Conservation (phyloP, 2,888 invertebrate genomes). For the Julus scanicus region DNA sequence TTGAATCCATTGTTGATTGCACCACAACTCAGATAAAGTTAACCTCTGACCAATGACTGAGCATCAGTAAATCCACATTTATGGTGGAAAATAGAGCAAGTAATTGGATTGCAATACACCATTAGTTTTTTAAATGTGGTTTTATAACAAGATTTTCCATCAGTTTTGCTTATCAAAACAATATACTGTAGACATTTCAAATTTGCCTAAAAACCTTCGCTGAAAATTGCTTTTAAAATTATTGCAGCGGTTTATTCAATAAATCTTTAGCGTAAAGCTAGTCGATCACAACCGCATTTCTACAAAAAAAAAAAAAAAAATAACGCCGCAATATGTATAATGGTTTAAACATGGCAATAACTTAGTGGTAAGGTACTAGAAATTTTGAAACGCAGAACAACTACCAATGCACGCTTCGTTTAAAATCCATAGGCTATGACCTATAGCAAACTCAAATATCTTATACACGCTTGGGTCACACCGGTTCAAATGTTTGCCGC, state of each 20-base stretch:
- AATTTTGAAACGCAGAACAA: not conserved
- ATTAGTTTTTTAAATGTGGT: no score
- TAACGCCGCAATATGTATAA: not conserved
- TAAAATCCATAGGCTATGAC: not conserved
- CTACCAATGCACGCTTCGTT: not conserved
- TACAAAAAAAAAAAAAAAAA: not conserved
- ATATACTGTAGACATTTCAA: not conserved
- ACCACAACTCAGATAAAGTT: no score
- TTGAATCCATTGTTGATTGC: no score
- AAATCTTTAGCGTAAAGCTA: not conserved
- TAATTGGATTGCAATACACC: no score
- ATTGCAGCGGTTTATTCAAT: not conserved
- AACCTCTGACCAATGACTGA: no score
- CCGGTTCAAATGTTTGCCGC: not conserved
- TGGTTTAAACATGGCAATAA: conserved; percentile 12
- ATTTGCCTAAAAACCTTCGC: not conserved
- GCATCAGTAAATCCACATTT: no score
- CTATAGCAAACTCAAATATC: not conserved
- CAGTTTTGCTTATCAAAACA: not conserved
- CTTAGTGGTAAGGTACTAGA: not conserved
- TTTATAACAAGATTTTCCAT: not conserved
- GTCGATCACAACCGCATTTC: not conserved
- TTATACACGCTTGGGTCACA: not conserved
- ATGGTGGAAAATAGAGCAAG: no score
- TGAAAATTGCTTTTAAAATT: not conserved